Conservation (phyloP, 2,888 invertebrate genomes). For the Odontomyia ornata region DNA sequence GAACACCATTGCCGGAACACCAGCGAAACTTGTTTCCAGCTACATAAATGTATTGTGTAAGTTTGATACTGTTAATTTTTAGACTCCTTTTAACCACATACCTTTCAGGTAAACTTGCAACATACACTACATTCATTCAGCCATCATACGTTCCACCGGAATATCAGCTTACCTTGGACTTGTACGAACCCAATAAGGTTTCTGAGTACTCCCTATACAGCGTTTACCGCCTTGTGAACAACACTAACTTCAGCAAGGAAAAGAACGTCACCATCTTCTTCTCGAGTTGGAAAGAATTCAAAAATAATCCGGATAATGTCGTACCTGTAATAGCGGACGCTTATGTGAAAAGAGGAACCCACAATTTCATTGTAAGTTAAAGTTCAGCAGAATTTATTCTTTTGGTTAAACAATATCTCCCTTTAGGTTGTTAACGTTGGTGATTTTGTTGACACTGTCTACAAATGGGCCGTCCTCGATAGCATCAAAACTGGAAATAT, state of each 20-base stretch:
- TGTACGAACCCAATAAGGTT: conserved; percentile 1
- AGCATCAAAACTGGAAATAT: conserved; percentile 32
- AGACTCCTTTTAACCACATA: background rate
- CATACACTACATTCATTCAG: conserved; percentile 5
- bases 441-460: conserved; percentile 9
- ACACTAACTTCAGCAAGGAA: conserved; percentile 25
- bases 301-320: background rate
- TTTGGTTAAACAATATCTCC: background rate
- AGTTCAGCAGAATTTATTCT: too few species aligned
- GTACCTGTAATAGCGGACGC: conserved; percentile 28
- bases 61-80: background rate
- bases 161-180: conserved; percentile 16
- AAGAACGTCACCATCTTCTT: conserved; percentile 43
- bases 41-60: conserved; percentile 38
- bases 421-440: conserved; percentile 42
- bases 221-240: background rate
- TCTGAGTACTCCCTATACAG: background rate
- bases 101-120: background rate
- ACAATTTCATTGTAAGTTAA: conserved; percentile 50
- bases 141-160: conserved; percentile 21
- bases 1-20: conserved; percentile 46
- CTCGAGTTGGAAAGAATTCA: conserved; percentile 42
- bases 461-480: conserved; percentile 31
- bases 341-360: conserved; percentile 46
- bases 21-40: conserved; percentile 30